A percentile compares a stretch with the other conserved stretches of the same genome.
Evolutionary conservation across 2,888 invertebrate genomes (phyloP).

Genomic region (Cephus spinipes): DNA sequence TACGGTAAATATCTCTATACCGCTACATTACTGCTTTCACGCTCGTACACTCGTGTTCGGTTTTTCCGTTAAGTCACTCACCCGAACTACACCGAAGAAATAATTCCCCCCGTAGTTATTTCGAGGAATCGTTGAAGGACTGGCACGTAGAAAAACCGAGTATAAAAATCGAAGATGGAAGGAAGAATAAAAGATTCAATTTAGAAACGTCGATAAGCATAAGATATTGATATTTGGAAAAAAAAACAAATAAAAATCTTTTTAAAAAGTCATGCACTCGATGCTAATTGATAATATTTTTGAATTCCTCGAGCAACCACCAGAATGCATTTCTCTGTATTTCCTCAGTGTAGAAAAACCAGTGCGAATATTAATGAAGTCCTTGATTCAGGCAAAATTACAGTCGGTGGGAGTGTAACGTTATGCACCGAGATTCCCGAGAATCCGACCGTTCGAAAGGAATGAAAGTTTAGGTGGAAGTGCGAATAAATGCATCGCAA

Average conservation of each 20-base stretch:
- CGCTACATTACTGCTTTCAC: no score
- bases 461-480: not conserved
- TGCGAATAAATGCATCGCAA: not conserved
- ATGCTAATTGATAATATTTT: not conserved
- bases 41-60: not conserved
- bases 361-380: not conserved
- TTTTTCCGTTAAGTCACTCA: not conserved
- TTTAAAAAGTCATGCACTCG: not conserved
- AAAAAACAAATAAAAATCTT: not conserved
- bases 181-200: no score
- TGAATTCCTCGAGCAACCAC: not conserved
- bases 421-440: not conserved
- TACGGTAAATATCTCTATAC: no score
- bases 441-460: not conserved
- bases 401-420: not conserved
- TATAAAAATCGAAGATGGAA: not conserved
- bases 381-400: not conserved
- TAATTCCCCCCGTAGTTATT: not conserved
- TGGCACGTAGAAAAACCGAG: not conserved
- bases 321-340: not conserved
- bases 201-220: no score
- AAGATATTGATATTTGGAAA: not conserved
- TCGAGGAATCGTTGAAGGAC: not conserved
- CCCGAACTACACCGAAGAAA: not conserved
- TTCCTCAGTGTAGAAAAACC: not conserved